Percentiles rank a stretch among this genome's conserved stretches.
These are phyloP conservation scores for Phymanthus crucifer DNA, from an alignment of 92 coral and sea anemone species.

Conservation along the genomic window DNA sequence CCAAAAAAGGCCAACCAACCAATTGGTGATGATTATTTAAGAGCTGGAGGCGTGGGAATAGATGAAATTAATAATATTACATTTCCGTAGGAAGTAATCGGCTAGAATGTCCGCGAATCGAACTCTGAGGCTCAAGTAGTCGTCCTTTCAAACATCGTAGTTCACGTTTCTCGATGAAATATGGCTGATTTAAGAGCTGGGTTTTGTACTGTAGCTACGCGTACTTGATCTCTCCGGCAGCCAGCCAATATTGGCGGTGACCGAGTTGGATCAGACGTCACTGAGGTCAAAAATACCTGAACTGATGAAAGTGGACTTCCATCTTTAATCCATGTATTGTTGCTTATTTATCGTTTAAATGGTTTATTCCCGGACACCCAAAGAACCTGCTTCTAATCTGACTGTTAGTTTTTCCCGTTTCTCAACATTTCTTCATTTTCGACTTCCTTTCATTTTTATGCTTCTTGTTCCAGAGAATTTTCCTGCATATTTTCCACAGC, in stretches of 20 bases:
- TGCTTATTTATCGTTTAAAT: no score
- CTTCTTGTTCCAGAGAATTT: background rate
- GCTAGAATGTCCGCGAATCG: no score
- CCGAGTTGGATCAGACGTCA: background rate
- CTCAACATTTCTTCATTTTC: background rate
- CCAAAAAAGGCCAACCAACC: no score
- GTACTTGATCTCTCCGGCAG: background rate
- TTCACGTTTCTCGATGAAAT: background rate
- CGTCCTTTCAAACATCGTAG: background rate
- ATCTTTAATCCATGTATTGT: no score
- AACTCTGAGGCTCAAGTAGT: no score
- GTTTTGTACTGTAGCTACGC: background rate
- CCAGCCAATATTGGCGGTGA: conserved; percentile 13
- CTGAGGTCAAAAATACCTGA: background rate
- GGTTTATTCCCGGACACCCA: no score
- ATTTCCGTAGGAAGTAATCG: no score
- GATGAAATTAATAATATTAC: no score
- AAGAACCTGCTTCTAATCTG: no score
- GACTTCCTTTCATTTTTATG: background rate
- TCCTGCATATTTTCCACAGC: background rate
- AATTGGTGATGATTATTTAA: no score
- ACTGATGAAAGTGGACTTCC: background rate
- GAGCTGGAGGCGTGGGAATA: no score
- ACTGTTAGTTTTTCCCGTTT: no score
- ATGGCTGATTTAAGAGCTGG: background rate